Evolutionary conservation across 2,888 invertebrate species (phyloP), one percentile per base, ranked within the genome.

Genomic region (Lepidocyrtoides sp.): DNA sequence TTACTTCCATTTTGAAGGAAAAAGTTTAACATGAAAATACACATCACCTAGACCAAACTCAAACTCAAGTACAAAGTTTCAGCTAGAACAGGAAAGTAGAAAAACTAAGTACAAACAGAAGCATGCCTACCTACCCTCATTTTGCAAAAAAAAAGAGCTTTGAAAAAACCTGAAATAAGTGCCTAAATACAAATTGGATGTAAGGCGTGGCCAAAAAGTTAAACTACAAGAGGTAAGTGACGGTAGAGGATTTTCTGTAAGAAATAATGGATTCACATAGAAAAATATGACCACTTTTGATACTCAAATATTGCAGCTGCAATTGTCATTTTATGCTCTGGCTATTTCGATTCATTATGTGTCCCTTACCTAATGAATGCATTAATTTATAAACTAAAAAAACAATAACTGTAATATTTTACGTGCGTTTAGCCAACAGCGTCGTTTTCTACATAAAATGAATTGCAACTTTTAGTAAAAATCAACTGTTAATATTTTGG

Each of bases 1-100:
- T 72, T 72, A 41, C 69, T 72, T 72, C 8, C 41, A 72, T 41
- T 72, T 72, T 26, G 17, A 12, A 17, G 20, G 26, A 72, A 72
- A 69, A 72, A 72, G 41, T 72, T 72, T 72, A 72, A 72, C 41
- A 29, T 77, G 14, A n/a, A n/a, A 0, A 12, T 32, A 26, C 51
- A 48, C 12, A 26, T 23, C 29, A 69, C 20, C 2, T 20, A 2
- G 1, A 29, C 17, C 17, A 51, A 4, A n/a, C n/a, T n/a, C 41
- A 48, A 20, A 26, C 63, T 23, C 60, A 26, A 63, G 63, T 63
- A 29, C 63, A 63, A 63, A 63, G 63, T 63, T 72, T 3, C 20
- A 12, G 72, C 10, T n/a, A 17, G n/a, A 77, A 32, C 48, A n/a
- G 1, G 51, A 77, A 77, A 77, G 48, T 48, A 17, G 69, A 36